Evolutionary conservation across 1,140 invertebrate species (phyloP).

Genomic region (Eubasilissa regina): DNA sequence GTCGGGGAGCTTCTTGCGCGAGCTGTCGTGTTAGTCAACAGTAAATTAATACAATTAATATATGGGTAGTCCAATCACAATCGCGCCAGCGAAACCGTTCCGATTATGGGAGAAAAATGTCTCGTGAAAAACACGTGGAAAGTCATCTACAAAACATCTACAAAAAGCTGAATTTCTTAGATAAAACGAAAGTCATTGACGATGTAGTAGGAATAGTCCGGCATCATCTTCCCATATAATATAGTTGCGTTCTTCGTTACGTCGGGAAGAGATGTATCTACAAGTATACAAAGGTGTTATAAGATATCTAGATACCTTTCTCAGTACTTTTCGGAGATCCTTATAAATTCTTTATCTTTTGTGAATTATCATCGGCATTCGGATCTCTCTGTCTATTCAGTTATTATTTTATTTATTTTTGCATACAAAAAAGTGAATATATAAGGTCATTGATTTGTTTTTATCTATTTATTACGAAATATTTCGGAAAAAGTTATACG

Average conservation of each 20-base stretch:
- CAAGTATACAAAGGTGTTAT: neutral
- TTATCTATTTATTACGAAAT: too few relatives aligned
- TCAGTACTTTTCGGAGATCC: too few relatives aligned
- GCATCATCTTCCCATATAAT: constrained; percentile 4
- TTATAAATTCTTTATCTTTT: too few relatives aligned
- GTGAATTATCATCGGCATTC: too few relatives aligned
- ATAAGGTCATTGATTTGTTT: too few relatives aligned
- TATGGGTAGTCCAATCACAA: constrained; percentile 9
- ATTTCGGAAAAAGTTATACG: too few relatives aligned
- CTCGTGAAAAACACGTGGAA: constrained; percentile 19
- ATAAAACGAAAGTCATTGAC: constrained; percentile 21
- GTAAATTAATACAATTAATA: constrained; percentile 3
- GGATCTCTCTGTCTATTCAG: too few relatives aligned
- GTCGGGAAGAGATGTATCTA: neutral
- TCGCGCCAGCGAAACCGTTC: constrained; percentile 11
- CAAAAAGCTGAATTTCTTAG: constrained; percentile 27
- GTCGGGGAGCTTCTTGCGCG: too few relatives aligned
- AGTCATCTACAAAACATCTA: neutral
- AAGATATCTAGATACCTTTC: too few relatives aligned
- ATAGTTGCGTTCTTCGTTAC: neutral
- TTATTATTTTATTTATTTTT: too few relatives aligned
- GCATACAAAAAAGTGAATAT: too few relatives aligned
- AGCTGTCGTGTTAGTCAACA: too few relatives aligned
- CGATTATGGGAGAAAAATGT: constrained; percentile 10
- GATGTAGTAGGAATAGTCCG: neutral